Conservation (phyloP, 2,797 vertebrate genomes). For the Thamnophis elegans region DNA sequence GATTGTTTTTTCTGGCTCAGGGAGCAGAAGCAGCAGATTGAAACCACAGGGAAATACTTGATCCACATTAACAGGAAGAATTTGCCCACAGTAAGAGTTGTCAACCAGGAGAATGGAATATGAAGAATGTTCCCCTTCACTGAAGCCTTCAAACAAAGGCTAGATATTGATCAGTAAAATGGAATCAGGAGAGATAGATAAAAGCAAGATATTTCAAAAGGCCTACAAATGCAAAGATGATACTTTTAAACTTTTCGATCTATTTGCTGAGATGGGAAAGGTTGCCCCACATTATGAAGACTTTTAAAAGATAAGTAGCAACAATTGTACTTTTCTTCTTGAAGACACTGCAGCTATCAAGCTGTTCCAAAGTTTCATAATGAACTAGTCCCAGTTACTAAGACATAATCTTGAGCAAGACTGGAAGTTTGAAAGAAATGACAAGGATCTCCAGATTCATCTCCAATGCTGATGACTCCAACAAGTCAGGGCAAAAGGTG, state of each 20-base stretch:
- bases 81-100: background rate
- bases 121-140: background rate
- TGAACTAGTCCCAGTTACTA: background rate
- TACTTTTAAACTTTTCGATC: background rate
- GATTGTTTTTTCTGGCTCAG: background rate
- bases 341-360: background rate
- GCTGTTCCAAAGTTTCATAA: background rate
- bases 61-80: background rate
- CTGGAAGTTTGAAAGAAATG: background rate
- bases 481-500: background rate
- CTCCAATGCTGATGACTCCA: background rate
- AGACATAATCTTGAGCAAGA: background rate
- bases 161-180: background rate
- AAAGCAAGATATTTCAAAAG: background rate
- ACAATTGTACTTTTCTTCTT: background rate
- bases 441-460: background rate
- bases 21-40: background rate
- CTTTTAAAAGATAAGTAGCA: background rate
- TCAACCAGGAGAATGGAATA: background rate
- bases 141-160: background rate
- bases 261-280: background rate
- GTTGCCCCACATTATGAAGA: background rate
- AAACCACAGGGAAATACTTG: background rate
- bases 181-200: background rate
- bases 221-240: background rate